These are phyloP conservation scores for Amaurobius ferox DNA, from an alignment of 2,888 invertebrate genomes.

Conservation along the genomic window DNA sequence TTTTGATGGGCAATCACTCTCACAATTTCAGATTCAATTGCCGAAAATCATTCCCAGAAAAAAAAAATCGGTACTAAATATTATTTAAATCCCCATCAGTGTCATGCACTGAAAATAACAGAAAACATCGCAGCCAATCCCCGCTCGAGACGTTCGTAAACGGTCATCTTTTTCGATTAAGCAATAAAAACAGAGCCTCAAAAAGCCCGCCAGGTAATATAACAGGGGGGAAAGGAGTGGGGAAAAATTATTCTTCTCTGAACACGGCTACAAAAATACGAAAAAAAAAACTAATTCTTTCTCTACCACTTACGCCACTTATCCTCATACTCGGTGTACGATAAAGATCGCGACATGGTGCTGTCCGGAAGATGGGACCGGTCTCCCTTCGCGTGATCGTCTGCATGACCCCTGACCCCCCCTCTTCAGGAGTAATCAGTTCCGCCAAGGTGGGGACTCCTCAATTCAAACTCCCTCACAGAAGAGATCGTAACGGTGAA, in stretches of 20 bases:
- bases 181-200: slow-evolving; percentile 18
- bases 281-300: neutral
- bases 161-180: slow-evolving; percentile 32
- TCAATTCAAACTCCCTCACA: slow-evolving; percentile 19
- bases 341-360: slow-evolving; percentile 57
- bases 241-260: slow-evolving; percentile 19
- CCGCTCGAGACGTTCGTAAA: neutral
- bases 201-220: slow-evolving; percentile 3
- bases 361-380: slow-evolving; percentile 46
- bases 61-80: too few species aligned
- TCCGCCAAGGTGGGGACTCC: slow-evolving; percentile 33
- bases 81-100: too few species aligned
- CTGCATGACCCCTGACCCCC: slow-evolving; percentile 40
- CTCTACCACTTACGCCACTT: neutral
- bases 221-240: neutral
- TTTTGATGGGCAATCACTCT: too few species aligned
- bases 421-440: slow-evolving; percentile 44
- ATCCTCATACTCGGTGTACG: neutral
- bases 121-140: too few species aligned
- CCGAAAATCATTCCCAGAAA: too few species aligned
- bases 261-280: neutral
- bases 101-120: too few species aligned
- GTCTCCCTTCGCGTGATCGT: slow-evolving; percentile 47
- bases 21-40: too few species aligned
- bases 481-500: neutral